These are phyloP conservation scores for Prionchulus punctatus DNA, from an alignment of 2,888 invertebrate species.

Conservation along the genomic window DNA sequence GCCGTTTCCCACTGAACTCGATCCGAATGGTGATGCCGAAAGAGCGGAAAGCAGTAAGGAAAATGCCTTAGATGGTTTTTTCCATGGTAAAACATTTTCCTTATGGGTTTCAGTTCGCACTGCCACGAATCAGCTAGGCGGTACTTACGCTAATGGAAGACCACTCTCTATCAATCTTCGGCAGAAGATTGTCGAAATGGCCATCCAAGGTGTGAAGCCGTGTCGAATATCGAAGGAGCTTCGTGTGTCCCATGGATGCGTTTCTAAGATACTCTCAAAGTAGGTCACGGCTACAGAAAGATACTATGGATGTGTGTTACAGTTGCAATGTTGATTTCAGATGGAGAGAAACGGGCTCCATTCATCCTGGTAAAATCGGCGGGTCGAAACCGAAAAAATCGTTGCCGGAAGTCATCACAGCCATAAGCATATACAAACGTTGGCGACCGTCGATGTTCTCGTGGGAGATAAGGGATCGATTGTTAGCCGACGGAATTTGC, in stretches of 20 bases:
- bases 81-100: too few relatives aligned
- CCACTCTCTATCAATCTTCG: not conserved
- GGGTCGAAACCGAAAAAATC: conserved; percentile 19
- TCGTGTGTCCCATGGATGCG: conserved; percentile 2
- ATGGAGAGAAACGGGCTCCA: conserved; percentile 17
- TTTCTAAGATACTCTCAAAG: conserved; percentile 3
- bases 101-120: not conserved
- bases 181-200: conserved; percentile 5
- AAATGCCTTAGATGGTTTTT: too few relatives aligned
- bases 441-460: conserved; percentile 17
- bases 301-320: not conserved
- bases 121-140: conserved; percentile 2
- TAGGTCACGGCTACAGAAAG: not conserved
- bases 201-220: not conserved
- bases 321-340: conserved; percentile 4
- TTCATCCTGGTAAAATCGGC: conserved; percentile 17
- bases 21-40: not conserved
- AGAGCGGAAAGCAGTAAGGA: too few relatives aligned
- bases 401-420: conserved; percentile 16
- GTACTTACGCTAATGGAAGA: conserved; percentile 3
- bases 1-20: not conserved
- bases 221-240: conserved; percentile 3
- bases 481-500: conserved; percentile 15
- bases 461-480: conserved; percentile 17
- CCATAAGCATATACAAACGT: conserved; percentile 18